A percentile compares a stretch with the other conserved stretches of the same genome.
Conservation (phyloP, 2,113 vertebrate species). For the Dicrurus megarhynchus region DNA sequence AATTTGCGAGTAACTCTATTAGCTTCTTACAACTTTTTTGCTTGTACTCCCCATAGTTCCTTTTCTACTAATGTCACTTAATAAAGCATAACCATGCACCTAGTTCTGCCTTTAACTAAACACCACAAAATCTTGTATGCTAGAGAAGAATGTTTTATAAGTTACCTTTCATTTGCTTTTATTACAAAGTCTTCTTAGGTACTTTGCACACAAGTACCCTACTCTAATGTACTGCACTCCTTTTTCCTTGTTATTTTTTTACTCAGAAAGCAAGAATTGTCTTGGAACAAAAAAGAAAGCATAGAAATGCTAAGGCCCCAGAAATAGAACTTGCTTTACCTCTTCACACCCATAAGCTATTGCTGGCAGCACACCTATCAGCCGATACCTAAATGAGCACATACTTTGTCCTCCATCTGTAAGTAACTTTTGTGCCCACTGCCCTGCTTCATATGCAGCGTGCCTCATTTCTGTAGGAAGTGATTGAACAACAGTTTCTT, state of each 20-base stretch:
- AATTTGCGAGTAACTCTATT: not conserved
- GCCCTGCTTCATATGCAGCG: not conserved
- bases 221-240: not conserved
- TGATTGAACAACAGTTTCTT: not conserved
- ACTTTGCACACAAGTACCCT: not conserved
- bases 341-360: not conserved
- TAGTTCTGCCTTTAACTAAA: not conserved
- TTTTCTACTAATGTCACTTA: not conserved
- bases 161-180: not conserved
- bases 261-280: not conserved
- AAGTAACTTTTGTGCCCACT: not conserved
- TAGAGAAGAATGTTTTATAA: not conserved
- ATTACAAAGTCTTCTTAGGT: not conserved
- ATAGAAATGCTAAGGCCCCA: not conserved
- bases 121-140: not conserved
- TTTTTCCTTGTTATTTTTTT: not conserved
- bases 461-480: not conserved
- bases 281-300: accelerated
- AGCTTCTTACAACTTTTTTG: not conserved
- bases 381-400: not conserved
- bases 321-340: not conserved
- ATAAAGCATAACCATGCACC: not conserved
- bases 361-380: not conserved
- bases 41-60: not conserved
- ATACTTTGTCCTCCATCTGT: not conserved